Base-by-base conservation (phyloP, 2,888 invertebrate genomes). In the Dascillus cervinus region DNA sequence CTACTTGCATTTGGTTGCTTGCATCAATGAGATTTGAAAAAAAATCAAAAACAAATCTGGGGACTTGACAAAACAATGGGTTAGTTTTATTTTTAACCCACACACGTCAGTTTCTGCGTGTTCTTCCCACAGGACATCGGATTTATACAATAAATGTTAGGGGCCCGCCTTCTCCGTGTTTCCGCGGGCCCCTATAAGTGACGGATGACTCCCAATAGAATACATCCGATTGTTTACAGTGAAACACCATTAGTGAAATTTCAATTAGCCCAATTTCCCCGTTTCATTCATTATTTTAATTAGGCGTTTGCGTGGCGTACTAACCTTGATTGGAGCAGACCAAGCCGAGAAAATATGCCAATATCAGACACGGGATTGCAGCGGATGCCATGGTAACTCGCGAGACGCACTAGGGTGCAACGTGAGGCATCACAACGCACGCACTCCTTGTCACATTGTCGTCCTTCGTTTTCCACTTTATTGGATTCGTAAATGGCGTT, bases 161-260 rank as follows among this genome's bases (percentile, higher is more conserved):
- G 35, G 47, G 34, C 41, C 53, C 55, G 55, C 58, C 57, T 57
- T 55, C 55, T 50, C 46, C 50, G 43, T 59, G 57, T 51, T 46
- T 39, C 47, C 33, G n/a, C 30, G 38, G 40, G 38, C 34, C 50
- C 53, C 55, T 50, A 52, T 60, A 63, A 63, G 61, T 64, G 63
- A 64, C 56, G 52, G 60, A 64, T 64, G 56, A 52, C 52, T 57
- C 63, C 62, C 64, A 36, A 47, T 50, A 52, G 58, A 50, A 52
- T 45, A 41, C 45, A 32, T 30, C 29, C 50, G 52, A 59, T 57
- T 58, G 59, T 60, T 59, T 60, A 64, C 63, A 63, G 56, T 57
- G 62, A 56, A 64, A 64, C 50, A 55, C 63, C 61, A 64, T 64
- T 64, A 64, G 62, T 61, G 59, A 60, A 56, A 60, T 64, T 64